Evolutionary conservation across 1,140 invertebrate species (phyloP).

Genomic region (Caerostris darwini): DNA sequence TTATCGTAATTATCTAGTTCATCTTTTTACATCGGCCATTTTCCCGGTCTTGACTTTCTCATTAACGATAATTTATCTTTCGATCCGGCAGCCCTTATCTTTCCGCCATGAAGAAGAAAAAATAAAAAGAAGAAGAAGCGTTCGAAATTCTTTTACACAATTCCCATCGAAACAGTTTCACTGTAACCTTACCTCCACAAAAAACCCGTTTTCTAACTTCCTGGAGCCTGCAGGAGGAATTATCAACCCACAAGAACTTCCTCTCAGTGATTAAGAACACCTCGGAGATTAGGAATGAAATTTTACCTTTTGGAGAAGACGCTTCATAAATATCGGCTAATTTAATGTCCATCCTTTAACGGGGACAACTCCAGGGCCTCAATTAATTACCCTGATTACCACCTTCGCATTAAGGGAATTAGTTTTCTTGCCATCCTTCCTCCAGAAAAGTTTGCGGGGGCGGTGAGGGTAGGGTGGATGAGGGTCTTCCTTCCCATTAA

Average conservation of each 20-base stretch:
- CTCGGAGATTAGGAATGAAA: conserved; percentile 18
- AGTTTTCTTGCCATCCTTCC: conserved; percentile 6
- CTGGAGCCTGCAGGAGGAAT: not conserved
- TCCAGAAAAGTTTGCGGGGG: not conserved
- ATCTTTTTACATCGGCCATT: not conserved
- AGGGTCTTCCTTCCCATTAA: conserved; percentile 1
- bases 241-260: not conserved
- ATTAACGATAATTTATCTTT: conserved; percentile 21
- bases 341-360: conserved; percentile 54
- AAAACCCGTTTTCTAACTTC: not conserved
- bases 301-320: conserved; percentile 24
- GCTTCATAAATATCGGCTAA: conserved; percentile 60
- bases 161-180: not conserved
- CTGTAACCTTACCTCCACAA: not conserved
- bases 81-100: not conserved
- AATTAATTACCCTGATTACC: conserved; percentile 73
- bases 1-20: not conserved
- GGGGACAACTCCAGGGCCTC: not conserved
- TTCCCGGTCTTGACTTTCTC: not conserved
- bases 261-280: conserved; percentile 2
- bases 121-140: no score
- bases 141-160: not conserved
- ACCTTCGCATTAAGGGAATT: conserved; percentile 71
- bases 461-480: not conserved
- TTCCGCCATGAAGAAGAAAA: not conserved